Evolutionary conservation across 1,140 invertebrate genomes (phyloP), one percentile per base, ranked within the genome.

Genomic region (Drosophila saltans): DNA sequence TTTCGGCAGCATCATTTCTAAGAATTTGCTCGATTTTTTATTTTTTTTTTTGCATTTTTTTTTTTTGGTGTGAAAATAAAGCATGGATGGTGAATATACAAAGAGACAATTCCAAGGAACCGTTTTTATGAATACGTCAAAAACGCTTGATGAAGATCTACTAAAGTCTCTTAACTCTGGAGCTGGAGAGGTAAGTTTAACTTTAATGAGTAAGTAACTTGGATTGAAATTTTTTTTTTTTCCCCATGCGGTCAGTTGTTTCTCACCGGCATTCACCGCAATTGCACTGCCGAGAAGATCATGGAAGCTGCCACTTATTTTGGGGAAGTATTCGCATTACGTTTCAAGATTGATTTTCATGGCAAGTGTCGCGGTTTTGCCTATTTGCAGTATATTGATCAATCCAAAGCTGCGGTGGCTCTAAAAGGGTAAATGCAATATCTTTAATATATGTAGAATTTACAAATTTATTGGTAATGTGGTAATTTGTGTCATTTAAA

Each of bases 371-470:
- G 85, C 0, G 86, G 86, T 1, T 90, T 57, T 55, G 85, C 85
- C 16, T 90, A 75, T 7, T 45, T 90, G 36, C 85, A 90, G 45
- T 90, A 82, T 9, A 60, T 90, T 1, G 64, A 79, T 21, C 2
- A 9, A 26, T 3, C 21, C 8, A 1, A 0, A 2, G 24, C 21
- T 26, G 21, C 0, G 0, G 40, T 24, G 28, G 6, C 6, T 1
- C 57, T 39, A 10, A 66, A 67, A n/a, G 2, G 26, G 24, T 11
- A 16, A 2, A 80, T 9, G 2, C 2, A 21, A 8, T 21, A 0
- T 16, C 7, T 8, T 57, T 8, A n/a, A 21, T 43, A 8, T 9
- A 1, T 11, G 2, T n/a, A 8, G 3, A 43, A 21, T n/a, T 8
- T 30, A 30, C 28, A 30, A 2, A 0, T 33, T 3, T 5, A n/a